Evolutionary conservation across 2,797 vertebrate species (phyloP).

Genomic region (Schizopygopsis pylzovi): DNA sequence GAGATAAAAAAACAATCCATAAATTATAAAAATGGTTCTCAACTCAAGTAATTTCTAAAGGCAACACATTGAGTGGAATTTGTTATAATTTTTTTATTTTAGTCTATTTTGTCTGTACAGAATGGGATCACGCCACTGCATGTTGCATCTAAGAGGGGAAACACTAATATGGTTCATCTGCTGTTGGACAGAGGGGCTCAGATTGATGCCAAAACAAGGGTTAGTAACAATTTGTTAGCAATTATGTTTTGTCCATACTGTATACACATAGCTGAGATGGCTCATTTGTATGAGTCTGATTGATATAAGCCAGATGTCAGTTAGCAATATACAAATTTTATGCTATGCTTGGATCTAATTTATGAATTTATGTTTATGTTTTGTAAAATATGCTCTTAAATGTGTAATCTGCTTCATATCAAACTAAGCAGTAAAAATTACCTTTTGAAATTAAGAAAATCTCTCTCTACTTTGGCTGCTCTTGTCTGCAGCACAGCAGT

Average conservation of each 20-base stretch:
- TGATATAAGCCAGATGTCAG: neutral
- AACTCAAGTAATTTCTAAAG: neutral
- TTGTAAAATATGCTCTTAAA: neutral
- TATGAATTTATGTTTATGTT: neutral
- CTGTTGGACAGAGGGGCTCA: constrained; percentile 93
- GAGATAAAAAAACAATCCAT: neutral
- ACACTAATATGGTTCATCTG: constrained; percentile 97
- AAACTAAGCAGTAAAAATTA: neutral
- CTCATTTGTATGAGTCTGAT: neutral
- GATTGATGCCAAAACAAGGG: constrained; percentile 98
- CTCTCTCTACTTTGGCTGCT: neutral
- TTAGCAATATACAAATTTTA: neutral
- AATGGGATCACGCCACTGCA: constrained; percentile 98
- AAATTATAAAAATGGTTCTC: neutral
- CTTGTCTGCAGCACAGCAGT: neutral
- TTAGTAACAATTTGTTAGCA: constrained; percentile 72
- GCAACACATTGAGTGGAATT: neutral
- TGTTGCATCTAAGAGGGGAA: constrained; percentile 97
- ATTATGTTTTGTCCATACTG: neutral
- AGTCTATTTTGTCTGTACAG: constrained; percentile 66
- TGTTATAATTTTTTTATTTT: neutral
- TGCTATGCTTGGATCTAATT: neutral
- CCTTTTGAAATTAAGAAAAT: neutral
- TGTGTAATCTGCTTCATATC: neutral
- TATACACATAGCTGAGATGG: neutral